Percentiles rank a stretch among this genome's conserved stretches.
phyloP scores from a whole-genome alignment of 2,888 invertebrate genomes.

The Hedya salicella region DNA sequence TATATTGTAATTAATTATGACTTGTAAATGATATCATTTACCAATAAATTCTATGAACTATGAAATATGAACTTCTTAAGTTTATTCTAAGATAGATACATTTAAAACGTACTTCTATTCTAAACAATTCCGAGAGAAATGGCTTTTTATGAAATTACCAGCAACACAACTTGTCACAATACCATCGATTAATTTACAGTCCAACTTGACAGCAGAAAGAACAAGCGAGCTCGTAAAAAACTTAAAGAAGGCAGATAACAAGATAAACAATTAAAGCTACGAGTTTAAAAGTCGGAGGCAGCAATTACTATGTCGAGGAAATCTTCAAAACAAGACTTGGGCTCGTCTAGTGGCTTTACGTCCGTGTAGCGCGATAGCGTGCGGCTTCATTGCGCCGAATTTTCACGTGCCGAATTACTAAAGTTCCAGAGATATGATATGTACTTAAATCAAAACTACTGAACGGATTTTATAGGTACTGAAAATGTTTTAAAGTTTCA shows the following conservation, averaged over 20 bases:
- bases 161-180: background rate
- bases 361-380: conserved; percentile 45
- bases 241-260: background rate
- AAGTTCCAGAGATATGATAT: too few relatives aligned
- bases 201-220: background rate
- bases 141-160: background rate
- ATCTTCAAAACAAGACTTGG: conserved; percentile 13
- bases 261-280: conserved; percentile 16
- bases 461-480: too few relatives aligned
- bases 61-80: too few relatives aligned
- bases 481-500: too few relatives aligned
- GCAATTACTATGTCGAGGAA: conserved; percentile 17
- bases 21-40: too few relatives aligned
- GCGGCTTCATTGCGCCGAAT: conserved; percentile 55
- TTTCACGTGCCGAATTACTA: background rate
- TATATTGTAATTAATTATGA: too few relatives aligned
- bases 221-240: background rate
- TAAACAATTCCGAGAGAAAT: background rate
- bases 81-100: too few relatives aligned
- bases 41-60: too few relatives aligned
- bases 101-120: too few relatives aligned
- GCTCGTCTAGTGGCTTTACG: conserved; percentile 50
- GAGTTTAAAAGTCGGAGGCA: background rate
- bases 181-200: background rate
- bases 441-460: too few relatives aligned